These are phyloP conservation scores for Corythucha ciliata DNA, from an alignment of 2,888 invertebrate genomes.

Conservation along the genomic window DNA sequence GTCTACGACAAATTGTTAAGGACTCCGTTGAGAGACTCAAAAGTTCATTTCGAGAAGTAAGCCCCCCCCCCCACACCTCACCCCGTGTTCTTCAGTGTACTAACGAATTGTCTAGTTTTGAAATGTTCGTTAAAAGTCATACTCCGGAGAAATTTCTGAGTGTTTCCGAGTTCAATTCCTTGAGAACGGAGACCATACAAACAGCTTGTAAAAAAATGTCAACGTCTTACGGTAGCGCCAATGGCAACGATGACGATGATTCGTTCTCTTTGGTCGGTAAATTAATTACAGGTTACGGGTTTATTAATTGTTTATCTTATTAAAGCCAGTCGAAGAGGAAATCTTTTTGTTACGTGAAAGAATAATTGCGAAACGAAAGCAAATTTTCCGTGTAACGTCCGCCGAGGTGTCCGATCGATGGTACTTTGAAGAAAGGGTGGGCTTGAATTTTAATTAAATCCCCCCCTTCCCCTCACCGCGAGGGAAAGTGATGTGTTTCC, in stretches of 20 bases:
- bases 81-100: no score
- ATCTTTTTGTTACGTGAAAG: constrained; percentile 75
- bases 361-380: constrained; percentile 70
- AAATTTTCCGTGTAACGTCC: constrained; percentile 76
- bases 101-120: no score
- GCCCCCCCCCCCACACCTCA: constrained; percentile 39
- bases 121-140: constrained; percentile 78
- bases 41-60: constrained; percentile 86
- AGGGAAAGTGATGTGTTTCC: no score
- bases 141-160: constrained; percentile 70
- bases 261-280: no score
- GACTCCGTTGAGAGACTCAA: constrained; percentile 87
- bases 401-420: constrained; percentile 82
- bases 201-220: constrained; percentile 38
- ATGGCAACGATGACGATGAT: constrained; percentile 19
- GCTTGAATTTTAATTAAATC: no score
- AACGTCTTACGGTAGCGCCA: constrained; percentile 34
- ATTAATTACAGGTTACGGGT: no score
- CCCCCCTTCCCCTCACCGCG: no score
- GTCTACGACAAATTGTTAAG: constrained; percentile 81
- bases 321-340: constrained; percentile 84
- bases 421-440: constrained; percentile 92
- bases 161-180: constrained; percentile 65
- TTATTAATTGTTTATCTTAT: no score
- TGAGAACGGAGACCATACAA: constrained; percentile 41